These are phyloP conservation scores for Galeruca laticollis DNA, from an alignment of 2,888 invertebrate genomes.

Conservation along the genomic window DNA sequence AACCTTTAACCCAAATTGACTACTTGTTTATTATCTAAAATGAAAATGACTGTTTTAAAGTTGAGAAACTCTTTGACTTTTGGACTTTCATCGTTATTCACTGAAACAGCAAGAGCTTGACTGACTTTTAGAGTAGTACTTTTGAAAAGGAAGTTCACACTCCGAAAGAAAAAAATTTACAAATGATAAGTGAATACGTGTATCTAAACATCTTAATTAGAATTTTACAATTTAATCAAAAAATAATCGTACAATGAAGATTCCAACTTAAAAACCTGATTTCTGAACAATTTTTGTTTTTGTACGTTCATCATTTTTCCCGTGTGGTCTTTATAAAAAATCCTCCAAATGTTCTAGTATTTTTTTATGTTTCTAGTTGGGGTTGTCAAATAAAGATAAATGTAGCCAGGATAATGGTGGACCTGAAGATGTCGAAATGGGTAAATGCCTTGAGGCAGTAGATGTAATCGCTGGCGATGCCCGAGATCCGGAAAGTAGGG, in stretches of 20 bases:
- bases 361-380: no score
- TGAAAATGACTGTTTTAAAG: background rate
- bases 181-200: background rate
- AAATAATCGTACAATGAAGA: background rate
- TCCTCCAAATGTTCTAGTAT: no score
- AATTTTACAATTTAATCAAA: no score
- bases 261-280: background rate
- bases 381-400: slow-evolving; percentile 75
- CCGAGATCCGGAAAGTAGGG: slow-evolving; percentile 84
- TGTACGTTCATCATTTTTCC: background rate
- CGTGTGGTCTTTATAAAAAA: background rate
- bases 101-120: background rate
- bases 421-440: slow-evolving; percentile 94
- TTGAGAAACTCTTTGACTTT: background rate
- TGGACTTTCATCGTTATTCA: background rate
- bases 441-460: slow-evolving; percentile 85
- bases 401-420: slow-evolving; percentile 80
- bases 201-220: background rate
- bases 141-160: background rate
- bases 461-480: slow-evolving; percentile 91
- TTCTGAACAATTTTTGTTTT: background rate
- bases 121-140: background rate
- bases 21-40: background rate
- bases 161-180: background rate
- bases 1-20: background rate